Evolutionary conservation across 2,797 vertebrate genomes (phyloP).

Genomic region (Fistularia commersonii): DNA sequence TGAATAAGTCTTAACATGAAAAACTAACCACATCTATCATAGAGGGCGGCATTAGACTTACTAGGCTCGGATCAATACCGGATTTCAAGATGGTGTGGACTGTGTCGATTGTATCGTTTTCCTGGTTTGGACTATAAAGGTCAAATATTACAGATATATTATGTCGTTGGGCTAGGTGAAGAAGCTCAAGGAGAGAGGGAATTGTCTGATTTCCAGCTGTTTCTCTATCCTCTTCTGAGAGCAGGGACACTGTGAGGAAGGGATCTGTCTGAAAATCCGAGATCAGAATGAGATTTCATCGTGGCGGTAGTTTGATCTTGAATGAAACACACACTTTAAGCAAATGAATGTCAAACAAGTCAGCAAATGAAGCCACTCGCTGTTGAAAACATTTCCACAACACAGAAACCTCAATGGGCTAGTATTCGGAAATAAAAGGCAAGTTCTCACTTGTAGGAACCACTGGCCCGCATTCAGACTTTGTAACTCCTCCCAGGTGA

Average conservation of each 20-base stretch:
- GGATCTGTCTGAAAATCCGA: slow-evolving; percentile 77
- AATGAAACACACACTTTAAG: background rate
- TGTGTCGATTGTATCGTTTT: slow-evolving; percentile 66
- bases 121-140: slow-evolving; percentile 69
- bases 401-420: background rate
- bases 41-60: slow-evolving; percentile 40
- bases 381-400: too few species aligned
- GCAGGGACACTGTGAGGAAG: slow-evolving; percentile 70
- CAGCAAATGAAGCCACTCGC: too few species aligned
- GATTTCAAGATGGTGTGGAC: slow-evolving; percentile 68
- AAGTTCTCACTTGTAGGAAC: slow-evolving; percentile 85
- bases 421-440: background rate
- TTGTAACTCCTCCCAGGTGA: slow-evolving; percentile 79
- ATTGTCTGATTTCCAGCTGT: slow-evolving; percentile 71
- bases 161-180: slow-evolving; percentile 69
- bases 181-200: slow-evolving; percentile 70
- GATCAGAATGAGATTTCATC: background rate
- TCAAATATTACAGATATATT: slow-evolving; percentile 88
- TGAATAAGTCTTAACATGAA: background rate
- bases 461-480: slow-evolving; percentile 87
- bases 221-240: slow-evolving; percentile 65
- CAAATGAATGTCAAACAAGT: too few species aligned
- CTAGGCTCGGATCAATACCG: slow-evolving; percentile 69
- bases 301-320: background rate
- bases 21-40: background rate